A percentile compares a stretch with the other conserved stretches of the same genome.
Conservation (phyloP, 2,113 vertebrate genomes). For the Nymphicus hollandicus region DNA sequence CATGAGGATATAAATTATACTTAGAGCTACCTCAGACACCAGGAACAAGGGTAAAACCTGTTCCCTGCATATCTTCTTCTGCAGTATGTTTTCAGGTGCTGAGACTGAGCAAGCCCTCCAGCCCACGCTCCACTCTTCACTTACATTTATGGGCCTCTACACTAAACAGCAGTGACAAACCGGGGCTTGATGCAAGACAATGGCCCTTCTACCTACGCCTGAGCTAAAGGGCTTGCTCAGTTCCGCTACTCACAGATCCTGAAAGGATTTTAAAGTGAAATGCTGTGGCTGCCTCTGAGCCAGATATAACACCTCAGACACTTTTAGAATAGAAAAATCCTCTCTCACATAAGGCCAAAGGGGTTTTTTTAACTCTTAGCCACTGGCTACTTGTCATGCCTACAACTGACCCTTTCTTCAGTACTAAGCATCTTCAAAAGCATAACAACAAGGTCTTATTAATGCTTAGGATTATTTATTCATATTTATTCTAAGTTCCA, state of each 20-base stretch:
- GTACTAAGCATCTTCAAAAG: background rate
- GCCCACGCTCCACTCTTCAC: accelerated
- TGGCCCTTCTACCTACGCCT: accelerated
- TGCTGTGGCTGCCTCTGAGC: background rate
- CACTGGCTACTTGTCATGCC: background rate
- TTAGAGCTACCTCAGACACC: background rate
- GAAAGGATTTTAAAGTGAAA: background rate
- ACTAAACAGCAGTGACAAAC: background rate
- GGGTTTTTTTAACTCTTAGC: background rate
- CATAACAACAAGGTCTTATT: background rate
- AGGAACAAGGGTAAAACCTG: background rate
- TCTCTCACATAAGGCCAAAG: background rate
- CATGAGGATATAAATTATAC: accelerated
- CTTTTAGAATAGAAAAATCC: background rate
- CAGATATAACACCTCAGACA: background rate
- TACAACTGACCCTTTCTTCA: background rate
- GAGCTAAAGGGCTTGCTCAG: background rate
- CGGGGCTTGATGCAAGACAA: background rate
- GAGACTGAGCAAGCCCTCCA: background rate
- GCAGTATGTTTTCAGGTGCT: accelerated
- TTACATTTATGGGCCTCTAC: background rate
- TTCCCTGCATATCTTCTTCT: background rate
- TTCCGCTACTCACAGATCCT: background rate
- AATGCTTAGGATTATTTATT: background rate
- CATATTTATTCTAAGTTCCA: background rate